phyloP scores from a whole-genome alignment of 2,888 invertebrate species.

The Punctoribates punctum region DNA sequence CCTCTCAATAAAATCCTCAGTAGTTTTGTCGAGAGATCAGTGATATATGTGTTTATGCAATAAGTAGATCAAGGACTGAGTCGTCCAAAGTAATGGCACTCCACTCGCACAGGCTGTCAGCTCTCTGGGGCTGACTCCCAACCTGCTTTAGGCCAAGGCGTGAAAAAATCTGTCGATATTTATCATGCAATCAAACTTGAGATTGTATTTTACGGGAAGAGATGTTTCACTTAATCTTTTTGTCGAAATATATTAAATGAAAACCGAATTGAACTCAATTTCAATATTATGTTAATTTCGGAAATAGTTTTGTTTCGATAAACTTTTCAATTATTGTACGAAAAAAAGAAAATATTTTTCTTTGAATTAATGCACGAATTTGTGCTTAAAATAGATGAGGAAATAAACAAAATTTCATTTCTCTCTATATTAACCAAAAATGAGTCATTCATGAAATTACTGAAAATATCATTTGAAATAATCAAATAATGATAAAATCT shows the following conservation, averaged over 20 bases:
- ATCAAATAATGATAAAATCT: background rate
- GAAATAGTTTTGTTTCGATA: background rate
- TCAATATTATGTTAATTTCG: conserved; percentile 3
- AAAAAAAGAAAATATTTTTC: background rate
- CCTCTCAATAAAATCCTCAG: background rate
- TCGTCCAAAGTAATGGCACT: background rate
- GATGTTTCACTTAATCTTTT: no score
- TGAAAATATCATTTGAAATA: background rate
- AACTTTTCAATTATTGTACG: background rate
- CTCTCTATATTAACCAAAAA: background rate
- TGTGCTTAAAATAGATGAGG: conserved; percentile 19
- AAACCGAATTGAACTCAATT: conserved; percentile 14
- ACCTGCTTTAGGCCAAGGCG: conserved; percentile 19
- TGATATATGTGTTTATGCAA: background rate
- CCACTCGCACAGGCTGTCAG: background rate
- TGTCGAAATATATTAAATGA: background rate
- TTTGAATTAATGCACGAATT: background rate
- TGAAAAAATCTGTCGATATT: background rate
- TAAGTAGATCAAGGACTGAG: conserved; percentile 31
- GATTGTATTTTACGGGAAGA: no score
- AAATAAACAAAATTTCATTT: conserved; percentile 7
- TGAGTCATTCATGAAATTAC: background rate
- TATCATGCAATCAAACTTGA: no score
- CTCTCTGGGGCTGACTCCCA: background rate
- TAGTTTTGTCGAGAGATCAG: background rate